phyloP scores from a whole-genome alignment of 2,888 invertebrate species.

The Xestia c-nigrum region DNA sequence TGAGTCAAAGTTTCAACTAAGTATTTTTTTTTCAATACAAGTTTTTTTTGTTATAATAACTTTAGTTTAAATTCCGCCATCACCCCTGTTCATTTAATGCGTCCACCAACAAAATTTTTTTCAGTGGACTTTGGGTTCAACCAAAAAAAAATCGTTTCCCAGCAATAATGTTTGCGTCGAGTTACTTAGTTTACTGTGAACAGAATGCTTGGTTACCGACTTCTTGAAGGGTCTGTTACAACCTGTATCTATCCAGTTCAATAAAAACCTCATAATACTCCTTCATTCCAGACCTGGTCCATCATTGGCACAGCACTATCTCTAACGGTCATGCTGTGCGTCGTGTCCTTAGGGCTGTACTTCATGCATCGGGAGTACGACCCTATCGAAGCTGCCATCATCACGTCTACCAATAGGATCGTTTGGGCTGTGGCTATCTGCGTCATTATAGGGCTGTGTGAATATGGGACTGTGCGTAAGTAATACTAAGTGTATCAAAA shows the following conservation, averaged over 20 bases:
- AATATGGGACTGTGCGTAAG: slow-evolving; percentile 74
- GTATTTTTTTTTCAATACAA: too few relatives aligned
- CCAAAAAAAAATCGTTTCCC: too few relatives aligned
- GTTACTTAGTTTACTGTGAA: too few relatives aligned
- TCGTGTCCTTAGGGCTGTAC: slow-evolving; percentile 22
- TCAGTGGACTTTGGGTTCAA: too few relatives aligned
- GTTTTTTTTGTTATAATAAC: too few relatives aligned
- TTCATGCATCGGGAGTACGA: slow-evolving; percentile 46
- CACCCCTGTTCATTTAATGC: too few relatives aligned
- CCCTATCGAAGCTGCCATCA: slow-evolving; percentile 49
- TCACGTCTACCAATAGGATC: slow-evolving; percentile 60
- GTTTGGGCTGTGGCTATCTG: slow-evolving; percentile 64
- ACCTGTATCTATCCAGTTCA: not conserved
- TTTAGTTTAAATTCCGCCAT: too few relatives aligned
- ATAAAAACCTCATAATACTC: not conserved
- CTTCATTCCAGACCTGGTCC: slow-evolving; percentile 43
- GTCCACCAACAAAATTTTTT: too few relatives aligned
- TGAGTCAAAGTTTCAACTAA: too few relatives aligned
- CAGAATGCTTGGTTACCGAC: too few relatives aligned
- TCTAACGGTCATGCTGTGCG: slow-evolving; percentile 20
- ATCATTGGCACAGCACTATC: slow-evolving; percentile 22
- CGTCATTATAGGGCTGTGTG: slow-evolving; percentile 66
- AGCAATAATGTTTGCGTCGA: too few relatives aligned
- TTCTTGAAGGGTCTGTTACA: too few relatives aligned
- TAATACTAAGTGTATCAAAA: slow-evolving; percentile 22